These are phyloP conservation scores for Dromiciops gliroides DNA, from an alignment of 2,113 vertebrate genomes.

Conservation along the genomic window DNA sequence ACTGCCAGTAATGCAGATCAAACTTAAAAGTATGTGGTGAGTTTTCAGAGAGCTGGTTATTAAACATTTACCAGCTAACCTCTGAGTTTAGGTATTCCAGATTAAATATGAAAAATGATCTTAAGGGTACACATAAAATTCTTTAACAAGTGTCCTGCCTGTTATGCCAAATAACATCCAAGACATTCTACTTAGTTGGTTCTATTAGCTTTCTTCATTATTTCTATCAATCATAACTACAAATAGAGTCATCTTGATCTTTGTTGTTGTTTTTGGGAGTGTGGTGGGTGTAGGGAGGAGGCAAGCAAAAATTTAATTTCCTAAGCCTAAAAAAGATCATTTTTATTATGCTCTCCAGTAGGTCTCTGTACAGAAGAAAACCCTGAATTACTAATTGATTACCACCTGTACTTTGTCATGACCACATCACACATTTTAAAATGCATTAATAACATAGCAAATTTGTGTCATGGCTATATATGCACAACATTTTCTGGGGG, in stretches of 20 bases:
- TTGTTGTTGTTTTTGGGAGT: not conserved
- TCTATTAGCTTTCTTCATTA: too few relatives aligned
- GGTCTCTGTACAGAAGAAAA: not conserved
- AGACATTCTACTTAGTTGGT: constrained; percentile 32
- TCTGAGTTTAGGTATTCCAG: constrained; percentile 35
- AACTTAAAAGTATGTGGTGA: not conserved
- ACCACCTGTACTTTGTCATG: not conserved
- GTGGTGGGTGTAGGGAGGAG: constrained; percentile 8
- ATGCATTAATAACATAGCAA: not conserved
- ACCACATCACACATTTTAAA: constrained; percentile 18
- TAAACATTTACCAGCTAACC: not conserved
- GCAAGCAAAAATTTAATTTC: constrained; percentile 25
- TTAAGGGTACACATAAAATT: constrained; percentile 42
- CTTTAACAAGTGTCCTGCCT: constrained; percentile 61
- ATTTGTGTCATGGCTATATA: not conserved
- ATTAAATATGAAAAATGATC: constrained; percentile 54
- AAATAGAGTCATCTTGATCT: not conserved
- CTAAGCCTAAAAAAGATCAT: not conserved
- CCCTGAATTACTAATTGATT: not conserved
- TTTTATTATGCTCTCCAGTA: constrained; percentile 19
- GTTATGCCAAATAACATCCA: constrained; percentile 59
- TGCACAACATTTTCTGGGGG: not conserved
- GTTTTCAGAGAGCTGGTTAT: not conserved
- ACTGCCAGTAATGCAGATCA: not conserved
- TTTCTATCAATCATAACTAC: not conserved